Percentiles rank a stretch among this genome's conserved stretches.
phyloP scores from a whole-genome alignment of 2,888 invertebrate genomes.

The Punctoribates punctum region DNA sequence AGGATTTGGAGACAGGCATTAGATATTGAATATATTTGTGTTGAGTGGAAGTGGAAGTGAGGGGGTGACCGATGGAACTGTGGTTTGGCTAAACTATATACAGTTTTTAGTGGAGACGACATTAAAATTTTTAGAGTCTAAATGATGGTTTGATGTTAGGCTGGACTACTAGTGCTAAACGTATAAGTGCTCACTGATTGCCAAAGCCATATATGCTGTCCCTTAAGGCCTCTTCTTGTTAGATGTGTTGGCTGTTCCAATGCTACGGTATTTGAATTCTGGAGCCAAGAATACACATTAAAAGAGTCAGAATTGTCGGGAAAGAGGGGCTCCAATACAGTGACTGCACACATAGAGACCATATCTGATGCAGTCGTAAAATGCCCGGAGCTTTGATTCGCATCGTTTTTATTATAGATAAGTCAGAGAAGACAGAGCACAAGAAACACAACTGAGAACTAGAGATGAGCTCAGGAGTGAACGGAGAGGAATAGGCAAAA shows the following conservation, averaged over 20 bases:
- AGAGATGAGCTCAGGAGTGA: slow-evolving; percentile 9
- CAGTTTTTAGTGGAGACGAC: too few relatives aligned
- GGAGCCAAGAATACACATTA: slow-evolving; percentile 9
- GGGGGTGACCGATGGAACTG: too few relatives aligned
- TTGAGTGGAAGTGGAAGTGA: too few relatives aligned
- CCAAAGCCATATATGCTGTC: slow-evolving; percentile 22
- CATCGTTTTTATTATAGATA: slow-evolving; percentile 35
- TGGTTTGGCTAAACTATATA: too few relatives aligned
- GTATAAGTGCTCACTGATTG: neutral
- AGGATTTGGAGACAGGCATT: too few relatives aligned
- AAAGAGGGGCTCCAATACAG: neutral
- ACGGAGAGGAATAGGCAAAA: slow-evolving; percentile 3
- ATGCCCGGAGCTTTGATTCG: slow-evolving; percentile 29
- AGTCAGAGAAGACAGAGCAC: neutral
- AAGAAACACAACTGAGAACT: neutral
- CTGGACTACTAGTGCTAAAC: neutral
- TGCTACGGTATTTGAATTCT: neutral
- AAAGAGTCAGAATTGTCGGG: neutral
- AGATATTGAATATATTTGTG: too few relatives aligned
- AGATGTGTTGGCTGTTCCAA: neutral
- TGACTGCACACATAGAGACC: slow-evolving; percentile 9
- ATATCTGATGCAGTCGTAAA: slow-evolving; percentile 34
- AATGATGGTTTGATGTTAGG: slow-evolving; percentile 7
- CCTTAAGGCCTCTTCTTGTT: slow-evolving; percentile 17
- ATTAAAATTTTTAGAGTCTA: neutral